A percentile compares a stretch with the other conserved stretches of the same genome.
These are phyloP conservation scores for Drosophila affinis DNA, from an alignment of 2,888 invertebrate species.

Conservation along the genomic window DNA sequence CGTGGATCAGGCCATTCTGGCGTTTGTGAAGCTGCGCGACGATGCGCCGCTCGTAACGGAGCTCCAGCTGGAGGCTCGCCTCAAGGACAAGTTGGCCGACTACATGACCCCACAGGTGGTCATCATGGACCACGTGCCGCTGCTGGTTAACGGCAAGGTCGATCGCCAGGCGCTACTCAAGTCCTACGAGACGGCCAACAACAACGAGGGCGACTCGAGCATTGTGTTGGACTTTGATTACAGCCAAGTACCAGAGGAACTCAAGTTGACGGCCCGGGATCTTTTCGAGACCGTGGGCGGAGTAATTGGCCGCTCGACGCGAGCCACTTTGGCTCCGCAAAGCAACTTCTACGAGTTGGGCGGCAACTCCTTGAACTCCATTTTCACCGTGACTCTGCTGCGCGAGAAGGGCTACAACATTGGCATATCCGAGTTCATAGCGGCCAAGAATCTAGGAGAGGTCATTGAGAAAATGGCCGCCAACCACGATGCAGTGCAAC, in stretches of 20 bases:
- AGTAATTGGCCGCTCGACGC: conserved; percentile 88
- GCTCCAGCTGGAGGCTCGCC: conserved; percentile 87
- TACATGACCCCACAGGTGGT: conserved; percentile 93
- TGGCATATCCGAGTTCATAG: conserved; percentile 92
- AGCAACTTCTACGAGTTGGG: conserved; percentile 93
- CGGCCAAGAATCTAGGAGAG: conserved; percentile 88
- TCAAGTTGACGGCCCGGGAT: conserved; percentile 87
- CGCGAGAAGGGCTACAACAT: conserved; percentile 91
- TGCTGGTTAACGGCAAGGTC: conserved; percentile 93
- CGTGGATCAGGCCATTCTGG: conserved; percentile 88
- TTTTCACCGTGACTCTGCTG: conserved; percentile 91
- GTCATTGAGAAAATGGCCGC: conserved; percentile 86
- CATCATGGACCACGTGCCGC: conserved; percentile 89
- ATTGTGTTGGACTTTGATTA: conserved; percentile 88
- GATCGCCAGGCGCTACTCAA: conserved; percentile 91
- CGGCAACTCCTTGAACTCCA: conserved; percentile 94
- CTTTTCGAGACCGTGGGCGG: conserved; percentile 90
- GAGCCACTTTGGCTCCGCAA: conserved; percentile 86
- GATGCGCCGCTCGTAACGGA: conserved; percentile 84
- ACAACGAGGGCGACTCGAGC: conserved; percentile 84
- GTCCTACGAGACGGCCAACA: conserved; percentile 89
- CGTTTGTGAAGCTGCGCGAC: conserved; percentile 86
- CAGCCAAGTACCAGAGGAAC: conserved; percentile 86
- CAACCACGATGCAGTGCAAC: conserved; percentile 71
- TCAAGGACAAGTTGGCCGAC: conserved; percentile 87